Evolutionary conservation across 2,888 invertebrate species (phyloP).

Genomic region (Mesochorus sp.): DNA sequence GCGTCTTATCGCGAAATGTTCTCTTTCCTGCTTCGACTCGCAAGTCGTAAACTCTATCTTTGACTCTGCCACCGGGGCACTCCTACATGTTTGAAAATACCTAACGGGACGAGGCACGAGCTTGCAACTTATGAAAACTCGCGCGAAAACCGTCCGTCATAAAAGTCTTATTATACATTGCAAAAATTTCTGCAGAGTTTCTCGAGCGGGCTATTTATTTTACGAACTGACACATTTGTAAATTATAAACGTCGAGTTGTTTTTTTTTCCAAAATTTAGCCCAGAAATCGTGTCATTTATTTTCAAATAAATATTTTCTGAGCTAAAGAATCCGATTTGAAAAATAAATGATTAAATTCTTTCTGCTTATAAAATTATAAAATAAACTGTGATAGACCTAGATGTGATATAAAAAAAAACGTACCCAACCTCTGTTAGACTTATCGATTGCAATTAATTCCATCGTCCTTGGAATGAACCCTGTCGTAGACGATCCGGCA

Average conservation of each 20-base stretch:
- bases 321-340: not conserved
- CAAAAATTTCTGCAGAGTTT: not conserved
- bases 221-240: too few relatives aligned
- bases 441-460: conserved; percentile 61
- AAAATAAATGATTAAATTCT: not conserved
- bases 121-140: not conserved
- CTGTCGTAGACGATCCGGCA: conserved; percentile 29
- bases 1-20: conserved; percentile 31
- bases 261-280: too few relatives aligned
- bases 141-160: not conserved
- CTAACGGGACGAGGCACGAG: not conserved
- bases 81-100: conserved; percentile 26
- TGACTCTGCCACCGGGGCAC: conserved; percentile 54
- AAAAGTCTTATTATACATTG: not conserved
- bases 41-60: conserved; percentile 61
- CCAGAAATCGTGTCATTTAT: not conserved
- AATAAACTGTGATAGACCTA: not conserved
- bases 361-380: not conserved
- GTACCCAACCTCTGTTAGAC: conserved; percentile 29
- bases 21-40: not conserved
- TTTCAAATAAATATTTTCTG: not conserved
- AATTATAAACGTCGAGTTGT: too few relatives aligned
- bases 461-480: conserved; percentile 51
- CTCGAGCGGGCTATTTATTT: not conserved
- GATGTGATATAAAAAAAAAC: conserved; percentile 34